These are phyloP conservation scores for Xiphophorus couchianus DNA, from an alignment of 2,113 vertebrate genomes.

Conservation along the genomic window DNA sequence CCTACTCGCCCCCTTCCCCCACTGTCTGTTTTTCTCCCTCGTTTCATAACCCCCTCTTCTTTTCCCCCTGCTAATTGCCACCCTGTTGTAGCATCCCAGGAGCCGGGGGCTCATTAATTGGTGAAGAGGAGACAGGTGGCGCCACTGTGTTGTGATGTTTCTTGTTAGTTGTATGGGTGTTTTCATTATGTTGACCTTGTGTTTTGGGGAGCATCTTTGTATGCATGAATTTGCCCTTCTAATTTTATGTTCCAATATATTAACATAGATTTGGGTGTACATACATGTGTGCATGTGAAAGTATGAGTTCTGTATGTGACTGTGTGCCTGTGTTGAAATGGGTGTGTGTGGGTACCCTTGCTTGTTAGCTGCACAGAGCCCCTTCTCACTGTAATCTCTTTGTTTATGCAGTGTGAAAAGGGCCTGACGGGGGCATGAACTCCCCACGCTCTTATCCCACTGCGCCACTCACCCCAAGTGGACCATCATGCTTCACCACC, in stretches of 20 bases:
- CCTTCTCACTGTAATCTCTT: slow-evolving; percentile 88
- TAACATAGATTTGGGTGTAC: background rate
- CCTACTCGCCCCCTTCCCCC: background rate
- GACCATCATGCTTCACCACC: slow-evolving; percentile 65
- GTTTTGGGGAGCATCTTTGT: slow-evolving; percentile 41
- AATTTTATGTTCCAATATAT: slow-evolving; percentile 26
- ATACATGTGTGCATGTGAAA: background rate
- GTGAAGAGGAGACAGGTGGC: slow-evolving; percentile 87
- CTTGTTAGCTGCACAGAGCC: slow-evolving; percentile 69
- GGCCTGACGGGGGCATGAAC: slow-evolving; percentile 85
- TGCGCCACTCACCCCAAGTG: slow-evolving; percentile 76
- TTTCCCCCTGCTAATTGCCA: slow-evolving; percentile 87
- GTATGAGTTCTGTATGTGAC: slow-evolving; percentile 17
- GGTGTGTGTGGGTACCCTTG: slow-evolving; percentile 49
- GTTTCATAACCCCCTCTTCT: slow-evolving; percentile 57
- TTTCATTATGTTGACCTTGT: slow-evolving; percentile 58
- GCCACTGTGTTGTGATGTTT: slow-evolving; percentile 89
- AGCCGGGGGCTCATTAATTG: slow-evolving; percentile 86
- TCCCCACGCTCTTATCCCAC: slow-evolving; percentile 82
- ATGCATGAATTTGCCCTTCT: slow-evolving; percentile 29
- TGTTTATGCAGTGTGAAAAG: slow-evolving; percentile 90
- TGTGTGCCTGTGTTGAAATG: slow-evolving; percentile 21
- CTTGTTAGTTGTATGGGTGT: slow-evolving; percentile 80
- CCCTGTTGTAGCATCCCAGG: slow-evolving; percentile 76
- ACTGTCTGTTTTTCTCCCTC: slow-evolving; percentile 51